A percentile compares a stretch with the other conserved stretches of the same genome.
Conservation (phyloP, 1,140 invertebrate species). For the Drosophila athabasca region DNA sequence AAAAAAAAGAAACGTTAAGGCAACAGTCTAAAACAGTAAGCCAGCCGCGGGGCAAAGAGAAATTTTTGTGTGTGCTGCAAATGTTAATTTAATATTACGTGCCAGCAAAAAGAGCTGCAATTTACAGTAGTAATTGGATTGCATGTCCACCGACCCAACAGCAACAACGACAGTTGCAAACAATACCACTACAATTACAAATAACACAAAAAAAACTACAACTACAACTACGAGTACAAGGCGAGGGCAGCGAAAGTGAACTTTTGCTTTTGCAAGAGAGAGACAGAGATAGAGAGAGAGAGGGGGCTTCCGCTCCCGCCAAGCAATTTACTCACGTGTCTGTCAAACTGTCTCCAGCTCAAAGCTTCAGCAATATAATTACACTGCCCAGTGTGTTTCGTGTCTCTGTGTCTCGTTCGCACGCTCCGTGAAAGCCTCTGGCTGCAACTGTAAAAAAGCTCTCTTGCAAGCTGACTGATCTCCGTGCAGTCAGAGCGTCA, state of each 20-base stretch:
- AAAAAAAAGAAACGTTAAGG: slow-evolving; percentile 57
- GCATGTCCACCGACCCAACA: slow-evolving; percentile 59
- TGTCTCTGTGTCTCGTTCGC: slow-evolving; percentile 41
- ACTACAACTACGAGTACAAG: slow-evolving; percentile 19
- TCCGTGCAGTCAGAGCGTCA: neutral
- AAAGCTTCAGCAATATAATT: slow-evolving; percentile 66
- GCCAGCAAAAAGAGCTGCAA: slow-evolving; percentile 66
- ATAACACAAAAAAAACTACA: slow-evolving; percentile 26
- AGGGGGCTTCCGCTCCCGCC: neutral
- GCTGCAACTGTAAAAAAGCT: slow-evolving; percentile 57
- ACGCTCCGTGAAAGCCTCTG: slow-evolving; percentile 14
- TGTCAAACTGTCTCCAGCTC: slow-evolving; percentile 55
- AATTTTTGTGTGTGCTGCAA: slow-evolving; percentile 55
- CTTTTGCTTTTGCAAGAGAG: slow-evolving; percentile 65
- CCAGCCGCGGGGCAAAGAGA: slow-evolving; percentile 53
- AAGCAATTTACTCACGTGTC: slow-evolving; percentile 77
- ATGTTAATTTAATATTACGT: slow-evolving; percentile 76
- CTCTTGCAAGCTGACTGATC: slow-evolving; percentile 31
- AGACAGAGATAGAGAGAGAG: neutral
- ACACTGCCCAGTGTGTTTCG: slow-evolving; percentile 5
- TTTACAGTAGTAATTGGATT: slow-evolving; percentile 78
- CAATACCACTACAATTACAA: slow-evolving; percentile 22
- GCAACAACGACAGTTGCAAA: slow-evolving; percentile 18
- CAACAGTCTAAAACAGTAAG: slow-evolving; percentile 18
- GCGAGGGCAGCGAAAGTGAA: slow-evolving; percentile 71